These are phyloP conservation scores for Scartelaos histophorus DNA, from an alignment of 2,113 vertebrate species.

Conservation along the genomic window DNA sequence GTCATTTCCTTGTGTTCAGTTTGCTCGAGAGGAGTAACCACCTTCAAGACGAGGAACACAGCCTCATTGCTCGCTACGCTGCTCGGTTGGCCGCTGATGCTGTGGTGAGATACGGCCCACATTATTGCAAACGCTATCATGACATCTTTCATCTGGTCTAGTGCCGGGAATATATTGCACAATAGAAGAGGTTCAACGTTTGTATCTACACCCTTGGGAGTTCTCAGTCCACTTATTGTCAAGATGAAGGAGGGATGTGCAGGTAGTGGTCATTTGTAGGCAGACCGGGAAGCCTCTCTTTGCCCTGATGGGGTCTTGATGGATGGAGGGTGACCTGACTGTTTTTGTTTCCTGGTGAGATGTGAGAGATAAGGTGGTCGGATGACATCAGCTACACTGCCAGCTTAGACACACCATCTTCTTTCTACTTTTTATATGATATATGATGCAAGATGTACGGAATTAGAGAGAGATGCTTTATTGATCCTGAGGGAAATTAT, in stretches of 20 bases:
- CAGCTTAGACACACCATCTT: too few relatives aligned
- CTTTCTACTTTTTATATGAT: too few relatives aligned
- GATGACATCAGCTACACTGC: conserved; percentile 46
- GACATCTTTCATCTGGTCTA: conserved; percentile 28
- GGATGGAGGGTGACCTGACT: conserved; percentile 47
- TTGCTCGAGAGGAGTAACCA: conserved; percentile 90
- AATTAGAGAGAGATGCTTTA: too few relatives aligned
- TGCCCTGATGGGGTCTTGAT: conserved; percentile 40
- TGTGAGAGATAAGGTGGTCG: conserved; percentile 36
- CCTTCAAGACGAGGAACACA: conserved; percentile 93
- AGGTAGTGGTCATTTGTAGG: conserved; percentile 34
- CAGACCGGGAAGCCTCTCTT: conserved; percentile 13
- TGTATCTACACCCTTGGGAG: not conserved
- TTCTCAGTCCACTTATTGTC: conserved; percentile 9
- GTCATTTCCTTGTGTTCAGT: conserved; percentile 71
- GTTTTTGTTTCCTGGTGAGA: conserved; percentile 43
- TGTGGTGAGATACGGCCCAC: conserved; percentile 81
- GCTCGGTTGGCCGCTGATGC: conserved; percentile 95
- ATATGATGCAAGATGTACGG: too few relatives aligned
- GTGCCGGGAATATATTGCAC: conserved; percentile 26
- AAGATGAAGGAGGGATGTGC: conserved; percentile 25
- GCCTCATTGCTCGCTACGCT: conserved; percentile 96
- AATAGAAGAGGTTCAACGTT: conserved; percentile 24
- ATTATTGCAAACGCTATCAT: conserved; percentile 33
- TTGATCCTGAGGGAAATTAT: too few relatives aligned